Base-by-base conservation (phyloP, 2,797 vertebrate genomes). In the Darevskia mixta region DNA sequence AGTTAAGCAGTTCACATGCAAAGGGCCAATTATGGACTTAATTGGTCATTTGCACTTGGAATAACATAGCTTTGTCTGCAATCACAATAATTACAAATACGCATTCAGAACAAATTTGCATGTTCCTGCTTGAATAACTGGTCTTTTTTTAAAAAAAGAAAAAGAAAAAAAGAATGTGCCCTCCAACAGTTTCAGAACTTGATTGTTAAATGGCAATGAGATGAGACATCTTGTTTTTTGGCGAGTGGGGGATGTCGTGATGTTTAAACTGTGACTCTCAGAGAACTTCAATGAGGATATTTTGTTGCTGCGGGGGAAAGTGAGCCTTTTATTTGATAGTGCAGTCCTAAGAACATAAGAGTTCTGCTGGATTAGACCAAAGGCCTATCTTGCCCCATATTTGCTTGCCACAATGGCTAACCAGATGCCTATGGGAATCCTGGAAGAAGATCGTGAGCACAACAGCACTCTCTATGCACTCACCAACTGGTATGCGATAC, bases 41-140 rank as follows among this genome's bases (percentile, higher is more conserved):
- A 86, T 86, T 86, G 85, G 77, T 41, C 77, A 72, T 73, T 87
- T 87, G 78, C 49, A 81, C 86, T 80, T 15, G 5, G 86, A 87
- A 87, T 87, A 73, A 73, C 78, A 87, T 61, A 35, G 69, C 55
- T 80, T 87, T 87, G 78, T 81, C 78, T 81, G 23, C 67, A 87
- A 79, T 87, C 86, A 87, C 78, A 87, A 87, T 81, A 87, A 87
- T 87, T 80, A 72, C 78, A 87, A 87, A 81, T 73, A 73, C 27
- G 15, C 78, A 81, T 81, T 81, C 71, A 87, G 86, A 81, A 73
- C 86, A 86, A 87, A 87, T 64, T 75, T 81, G 79, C 78, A 87
- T 87, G 79, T 87, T 75, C 69, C 38, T 73, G 86, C 69, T 87
- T 43, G 67, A 87, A 58, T 73, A 72, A 43, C 49, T 81, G 67